Evolutionary conservation across 2,797 vertebrate species (phyloP), one percentile per base, ranked within the genome.

Genomic region (Chaunax sp.): DNA sequence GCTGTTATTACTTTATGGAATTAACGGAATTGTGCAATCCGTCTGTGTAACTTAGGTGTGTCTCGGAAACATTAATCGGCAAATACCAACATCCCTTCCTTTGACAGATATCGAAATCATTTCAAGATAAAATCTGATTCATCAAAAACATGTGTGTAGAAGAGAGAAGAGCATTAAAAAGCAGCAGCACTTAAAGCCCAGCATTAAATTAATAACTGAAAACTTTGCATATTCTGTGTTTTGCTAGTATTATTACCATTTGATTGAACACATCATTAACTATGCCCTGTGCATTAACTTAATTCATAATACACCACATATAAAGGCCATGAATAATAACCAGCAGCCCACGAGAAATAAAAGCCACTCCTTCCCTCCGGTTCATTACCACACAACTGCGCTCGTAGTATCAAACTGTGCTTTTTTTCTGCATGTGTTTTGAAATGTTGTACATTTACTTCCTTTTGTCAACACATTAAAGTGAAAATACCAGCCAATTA

Each of bases 21-120:
- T 62, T 81, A 61, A 68, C 20, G 45, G 20, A 74, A 75, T 90
- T 89, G 87, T 77, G 81, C 65, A 84, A 87, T 63, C 52, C 40
- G 11, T 38, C 30, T 64, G 37, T 67, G 64, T 64, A 72, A 57
- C 63, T 61, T 56, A 67, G 73, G 64, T 66, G 62, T 54, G 45
- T 71, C 64, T 85, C 41, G 41, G 67, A 64, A 70, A 81, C 73
- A 57, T 64, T 65, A 64, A 75, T 78, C 76, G 66, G 66, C 61
- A 67, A 75, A 75, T 59, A 46, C 44, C 57, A 52, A 78, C 66
- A 58, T 58, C 52, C 60, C 12, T n/a, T 65, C 64, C 80, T 80
- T 72, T 80, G 69, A 73, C 53, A 83, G 45, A 77, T 77, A 73
- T 80, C 69, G n/a, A 67, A 67, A 64, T 81, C 77, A 75, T 47